A percentile compares a stretch with the other conserved stretches of the same genome.
Evolutionary conservation across 2,888 invertebrate species (phyloP).

Genomic region (Uropetala carovei): DNA sequence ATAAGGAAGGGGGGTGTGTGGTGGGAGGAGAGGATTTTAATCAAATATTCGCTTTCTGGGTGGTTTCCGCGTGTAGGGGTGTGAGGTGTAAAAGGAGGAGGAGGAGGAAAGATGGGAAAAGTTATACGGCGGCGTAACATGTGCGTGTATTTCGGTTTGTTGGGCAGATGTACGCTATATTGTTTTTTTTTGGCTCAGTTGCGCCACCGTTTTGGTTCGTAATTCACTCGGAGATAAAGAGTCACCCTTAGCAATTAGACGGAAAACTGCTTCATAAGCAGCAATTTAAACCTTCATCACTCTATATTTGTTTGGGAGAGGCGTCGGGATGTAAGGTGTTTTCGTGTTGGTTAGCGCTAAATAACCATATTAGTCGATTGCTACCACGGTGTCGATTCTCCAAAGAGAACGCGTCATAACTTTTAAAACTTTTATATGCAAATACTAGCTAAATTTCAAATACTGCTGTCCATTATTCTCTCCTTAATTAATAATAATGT

Average conservation of each 20-base stretch:
- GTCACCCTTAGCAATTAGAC: not conserved
- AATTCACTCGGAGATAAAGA: not conserved
- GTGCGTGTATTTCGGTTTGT: conserved; percentile 13
- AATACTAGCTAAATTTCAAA: too few relatives aligned
- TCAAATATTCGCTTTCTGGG: conserved; percentile 45
- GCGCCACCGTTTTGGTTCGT: not conserved
- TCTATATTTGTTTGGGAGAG: too few relatives aligned
- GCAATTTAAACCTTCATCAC: too few relatives aligned
- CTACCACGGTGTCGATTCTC: too few relatives aligned
- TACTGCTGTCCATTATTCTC: too few relatives aligned
- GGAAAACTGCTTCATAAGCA: too few relatives aligned
- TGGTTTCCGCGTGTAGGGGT: not conserved
- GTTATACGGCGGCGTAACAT: not conserved
- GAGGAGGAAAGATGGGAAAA: not conserved
- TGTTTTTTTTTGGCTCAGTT: not conserved
- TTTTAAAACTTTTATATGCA: too few relatives aligned
- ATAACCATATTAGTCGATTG: too few relatives aligned
- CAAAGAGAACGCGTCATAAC: too few relatives aligned
- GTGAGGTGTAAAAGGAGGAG: not conserved
- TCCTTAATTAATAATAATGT: too few relatives aligned
- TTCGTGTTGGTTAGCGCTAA: too few relatives aligned
- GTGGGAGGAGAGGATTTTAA: conserved; percentile 18
- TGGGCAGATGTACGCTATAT: not conserved
- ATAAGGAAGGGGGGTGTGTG: not conserved
- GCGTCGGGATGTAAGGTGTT: too few relatives aligned